phyloP scores from a whole-genome alignment of 1,140 invertebrate genomes.

The Lordiphosa stackelbergi region DNA sequence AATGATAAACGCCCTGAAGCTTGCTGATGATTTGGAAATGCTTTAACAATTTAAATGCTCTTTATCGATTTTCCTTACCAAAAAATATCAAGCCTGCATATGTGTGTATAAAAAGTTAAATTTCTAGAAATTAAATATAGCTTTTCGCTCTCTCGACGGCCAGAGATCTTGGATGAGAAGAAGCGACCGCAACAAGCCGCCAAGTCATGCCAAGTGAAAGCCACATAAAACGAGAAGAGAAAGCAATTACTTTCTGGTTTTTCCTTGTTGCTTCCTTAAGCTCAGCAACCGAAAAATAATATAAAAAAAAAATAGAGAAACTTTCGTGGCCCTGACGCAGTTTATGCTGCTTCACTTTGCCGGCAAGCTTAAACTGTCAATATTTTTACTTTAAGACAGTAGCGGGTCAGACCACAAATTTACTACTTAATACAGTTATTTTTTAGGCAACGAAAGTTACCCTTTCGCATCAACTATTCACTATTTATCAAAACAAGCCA shows the following conservation, averaged over 20 bases:
- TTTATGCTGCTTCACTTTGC: slow-evolving; percentile 30
- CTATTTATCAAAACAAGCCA: too few relatives aligned
- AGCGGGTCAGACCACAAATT: slow-evolving; percentile 46
- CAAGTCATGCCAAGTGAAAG: slow-evolving; percentile 40
- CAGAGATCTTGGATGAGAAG: slow-evolving; percentile 5
- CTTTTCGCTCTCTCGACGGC: not conserved
- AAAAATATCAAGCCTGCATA: too few relatives aligned
- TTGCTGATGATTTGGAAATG: slow-evolving; percentile 7
- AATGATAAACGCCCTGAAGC: slow-evolving; percentile 12
- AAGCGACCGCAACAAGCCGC: slow-evolving; percentile 16
- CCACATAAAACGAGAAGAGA: slow-evolving; percentile 48
- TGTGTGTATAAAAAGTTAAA: slow-evolving; percentile 13
- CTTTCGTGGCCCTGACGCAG: slow-evolving; percentile 20
- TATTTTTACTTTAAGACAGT: slow-evolving; percentile 67
- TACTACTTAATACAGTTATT: slow-evolving; percentile 15
- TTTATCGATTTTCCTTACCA: slow-evolving; percentile 11
- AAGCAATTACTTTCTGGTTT: slow-evolving; percentile 67
- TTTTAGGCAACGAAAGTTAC: too few relatives aligned
- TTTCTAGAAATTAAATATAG: slow-evolving; percentile 48
- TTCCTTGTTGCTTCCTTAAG: slow-evolving; percentile 59
- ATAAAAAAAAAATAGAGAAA: slow-evolving; percentile 39
- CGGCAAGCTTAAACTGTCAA: slow-evolving; percentile 59
- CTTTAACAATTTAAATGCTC: not conserved
- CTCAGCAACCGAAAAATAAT: slow-evolving; percentile 16
- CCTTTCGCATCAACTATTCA: not conserved